Evolutionary conservation across 2,113 vertebrate species (phyloP).

Genomic region (Chloebia gouldiae): DNA sequence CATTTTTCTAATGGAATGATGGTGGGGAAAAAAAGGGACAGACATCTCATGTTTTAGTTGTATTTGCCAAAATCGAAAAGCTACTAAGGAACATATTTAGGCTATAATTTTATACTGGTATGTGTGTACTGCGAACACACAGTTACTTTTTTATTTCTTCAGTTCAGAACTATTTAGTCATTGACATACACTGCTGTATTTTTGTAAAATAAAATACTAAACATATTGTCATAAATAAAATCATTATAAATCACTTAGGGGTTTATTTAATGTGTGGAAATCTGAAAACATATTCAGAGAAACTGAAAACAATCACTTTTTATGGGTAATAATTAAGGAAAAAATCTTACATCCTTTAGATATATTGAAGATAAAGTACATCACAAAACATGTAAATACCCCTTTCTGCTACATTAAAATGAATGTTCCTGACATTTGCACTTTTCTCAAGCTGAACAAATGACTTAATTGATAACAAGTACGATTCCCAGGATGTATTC

Average conservation of each 20-base stretch:
- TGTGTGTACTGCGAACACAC: no score
- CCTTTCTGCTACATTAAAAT: not conserved
- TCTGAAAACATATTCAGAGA: not conserved
- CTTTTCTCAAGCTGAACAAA: not conserved
- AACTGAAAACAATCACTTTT: not conserved
- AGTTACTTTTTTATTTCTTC: not conserved
- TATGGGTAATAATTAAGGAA: not conserved
- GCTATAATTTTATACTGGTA: not conserved
- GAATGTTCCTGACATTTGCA: not conserved
- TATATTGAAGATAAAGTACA: not conserved
- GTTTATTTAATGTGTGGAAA: not conserved
- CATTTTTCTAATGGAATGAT: not conserved
- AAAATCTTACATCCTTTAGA: not conserved
- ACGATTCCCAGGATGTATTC: not conserved
- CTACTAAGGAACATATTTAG: not conserved
- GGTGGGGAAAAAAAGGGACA: not conserved
- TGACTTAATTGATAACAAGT: not conserved
- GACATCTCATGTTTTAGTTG: accelerated
- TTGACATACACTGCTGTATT: not conserved
- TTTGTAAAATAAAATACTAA: not conserved
- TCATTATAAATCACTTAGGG: not conserved
- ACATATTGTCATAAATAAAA: not conserved
- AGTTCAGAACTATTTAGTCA: not conserved
- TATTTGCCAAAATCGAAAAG: not conserved
- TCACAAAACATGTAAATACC: not conserved